Evolutionary conservation across 2,113 vertebrate genomes (phyloP), one percentile per base, ranked within the genome.

Genomic region (Geococcyx californianus): DNA sequence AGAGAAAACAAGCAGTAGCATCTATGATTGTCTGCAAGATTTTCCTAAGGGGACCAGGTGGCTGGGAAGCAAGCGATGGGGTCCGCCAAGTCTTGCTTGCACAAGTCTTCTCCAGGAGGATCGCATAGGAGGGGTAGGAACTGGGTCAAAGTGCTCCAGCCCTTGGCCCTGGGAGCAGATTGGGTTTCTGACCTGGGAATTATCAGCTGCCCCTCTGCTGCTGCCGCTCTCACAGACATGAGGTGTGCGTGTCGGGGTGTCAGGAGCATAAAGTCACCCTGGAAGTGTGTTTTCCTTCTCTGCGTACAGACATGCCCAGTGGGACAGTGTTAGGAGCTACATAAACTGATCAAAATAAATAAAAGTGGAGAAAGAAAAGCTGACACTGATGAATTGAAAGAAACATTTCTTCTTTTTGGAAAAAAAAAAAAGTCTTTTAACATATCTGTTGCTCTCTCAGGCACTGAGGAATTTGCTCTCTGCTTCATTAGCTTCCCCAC

Each of bases 161-260:
- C 54, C 16, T 33, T 11, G 11, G 31, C 18, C 29, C 54, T 29
- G 31, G 54, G 54, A 33, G 54, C 54, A 56, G 29, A 33, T 18
- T 33, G 6, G 54, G 29, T 10, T 56, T 56, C 29, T 56, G 11
- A 33, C 54, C 31, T 56, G 28, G 29, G 33, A 33, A 33, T 33
- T 31, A 31, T 56, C 31, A 56, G 29, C 17, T 55, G 31, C 12
- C 26, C 29, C 49, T 68, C 64, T 68, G n/a, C 45, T 91, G 9
- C 24, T 33, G 24, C 23, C 1, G 1, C 14, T 52, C 62, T 49
- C 42, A 16, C 0, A 0, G 42, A n/a, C 36, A 31, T 0, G 1
- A 83, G 56, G 17, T 16, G n/a, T 45, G 21, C 1, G 0, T 45
- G n/a, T 52, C 7, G 4, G 49, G 38, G 29, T 3, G 9, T 4